Evolutionary conservation across 2,888 invertebrate genomes (phyloP).

Genomic region (Orthonychiurus folsomi): DNA sequence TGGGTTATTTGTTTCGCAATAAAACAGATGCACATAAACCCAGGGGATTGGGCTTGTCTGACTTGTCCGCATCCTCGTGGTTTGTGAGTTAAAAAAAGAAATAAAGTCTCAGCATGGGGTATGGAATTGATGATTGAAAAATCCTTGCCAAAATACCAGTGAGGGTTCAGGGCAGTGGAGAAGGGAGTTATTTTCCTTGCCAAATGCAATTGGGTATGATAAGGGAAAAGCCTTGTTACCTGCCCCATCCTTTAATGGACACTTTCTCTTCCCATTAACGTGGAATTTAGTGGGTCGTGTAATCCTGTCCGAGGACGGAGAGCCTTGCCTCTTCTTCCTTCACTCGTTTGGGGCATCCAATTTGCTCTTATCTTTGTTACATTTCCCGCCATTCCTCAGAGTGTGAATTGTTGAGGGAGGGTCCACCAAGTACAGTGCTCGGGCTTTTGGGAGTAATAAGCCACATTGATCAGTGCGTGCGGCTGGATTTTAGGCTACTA

Average conservation of each 20-base stretch:
- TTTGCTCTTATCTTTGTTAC: neutral
- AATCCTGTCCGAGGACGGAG: neutral
- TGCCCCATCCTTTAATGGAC: neutral
- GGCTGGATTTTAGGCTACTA: too few species aligned
- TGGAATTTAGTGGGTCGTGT: neutral
- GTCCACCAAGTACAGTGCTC: too few species aligned
- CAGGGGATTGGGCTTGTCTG: neutral
- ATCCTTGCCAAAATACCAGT: neutral
- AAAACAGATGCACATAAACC: neutral
- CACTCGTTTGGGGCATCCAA: neutral
- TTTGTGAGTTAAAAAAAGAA: neutral
- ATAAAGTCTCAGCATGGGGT: too few species aligned
- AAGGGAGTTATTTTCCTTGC: neutral
- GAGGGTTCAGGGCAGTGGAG: neutral
- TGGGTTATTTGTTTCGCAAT: neutral
- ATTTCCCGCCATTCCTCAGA: neutral
- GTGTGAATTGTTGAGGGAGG: neutral
- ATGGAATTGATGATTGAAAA: neutral
- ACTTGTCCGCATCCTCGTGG: neutral
- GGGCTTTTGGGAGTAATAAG: too few species aligned
- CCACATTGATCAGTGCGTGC: too few species aligned
- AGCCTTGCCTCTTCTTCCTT: too few species aligned
- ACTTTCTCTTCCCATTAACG: conserved; percentile 1
- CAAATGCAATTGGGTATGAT: neutral
- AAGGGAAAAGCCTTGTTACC: neutral